A percentile compares a stretch with the other conserved stretches of the same genome.
phyloP scores from a whole-genome alignment of 2,888 invertebrate species.

The Sycophila texana region DNA sequence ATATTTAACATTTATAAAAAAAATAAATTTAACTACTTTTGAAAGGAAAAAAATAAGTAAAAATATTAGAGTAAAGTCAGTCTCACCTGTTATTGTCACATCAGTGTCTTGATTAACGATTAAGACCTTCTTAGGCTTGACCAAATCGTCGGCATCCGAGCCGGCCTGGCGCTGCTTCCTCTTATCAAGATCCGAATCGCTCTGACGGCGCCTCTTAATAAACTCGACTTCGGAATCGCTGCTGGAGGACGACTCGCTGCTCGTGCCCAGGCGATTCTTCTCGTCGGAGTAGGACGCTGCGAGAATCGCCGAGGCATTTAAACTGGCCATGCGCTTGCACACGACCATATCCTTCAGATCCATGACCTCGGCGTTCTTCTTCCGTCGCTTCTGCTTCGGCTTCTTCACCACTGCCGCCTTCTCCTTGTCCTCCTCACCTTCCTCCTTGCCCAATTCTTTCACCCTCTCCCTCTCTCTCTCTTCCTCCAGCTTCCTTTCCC shows the following conservation, averaged over 20 bases:
- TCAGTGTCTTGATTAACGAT: slow-evolving; percentile 91
- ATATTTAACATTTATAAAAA: too few relatives aligned
- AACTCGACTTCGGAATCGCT: slow-evolving; percentile 76
- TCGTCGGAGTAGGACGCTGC: slow-evolving; percentile 90
- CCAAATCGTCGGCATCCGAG: slow-evolving; percentile 69
- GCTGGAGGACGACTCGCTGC: slow-evolving; percentile 77
- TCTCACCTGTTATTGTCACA: slow-evolving; percentile 86
- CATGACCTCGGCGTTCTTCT: slow-evolving; percentile 78
- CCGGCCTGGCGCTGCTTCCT: slow-evolving; percentile 64
- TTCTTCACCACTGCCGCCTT: slow-evolving; percentile 55
- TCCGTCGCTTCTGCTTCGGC: slow-evolving; percentile 71
- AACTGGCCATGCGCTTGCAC: slow-evolving; percentile 92
- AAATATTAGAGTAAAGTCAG: neutral
- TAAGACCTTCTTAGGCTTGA: slow-evolving; percentile 79
- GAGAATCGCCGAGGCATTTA: slow-evolving; percentile 92
- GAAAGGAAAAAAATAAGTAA: neutral
- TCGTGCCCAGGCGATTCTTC: slow-evolving; percentile 79
- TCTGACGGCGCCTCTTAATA: slow-evolving; percentile 69
- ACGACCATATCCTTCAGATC: slow-evolving; percentile 92
- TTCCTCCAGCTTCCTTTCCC: slow-evolving; percentile 24
- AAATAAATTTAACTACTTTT: too few relatives aligned
- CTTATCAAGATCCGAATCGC: slow-evolving; percentile 71
- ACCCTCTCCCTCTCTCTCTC: slow-evolving; percentile 19
- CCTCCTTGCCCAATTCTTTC: neutral
- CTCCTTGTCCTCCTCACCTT: slow-evolving; percentile 60